Evolutionary conservation across 2,797 vertebrate genomes (phyloP), one percentile per base, ranked within the genome.

Genomic region (Microctenopoma steveboyesi): DNA sequence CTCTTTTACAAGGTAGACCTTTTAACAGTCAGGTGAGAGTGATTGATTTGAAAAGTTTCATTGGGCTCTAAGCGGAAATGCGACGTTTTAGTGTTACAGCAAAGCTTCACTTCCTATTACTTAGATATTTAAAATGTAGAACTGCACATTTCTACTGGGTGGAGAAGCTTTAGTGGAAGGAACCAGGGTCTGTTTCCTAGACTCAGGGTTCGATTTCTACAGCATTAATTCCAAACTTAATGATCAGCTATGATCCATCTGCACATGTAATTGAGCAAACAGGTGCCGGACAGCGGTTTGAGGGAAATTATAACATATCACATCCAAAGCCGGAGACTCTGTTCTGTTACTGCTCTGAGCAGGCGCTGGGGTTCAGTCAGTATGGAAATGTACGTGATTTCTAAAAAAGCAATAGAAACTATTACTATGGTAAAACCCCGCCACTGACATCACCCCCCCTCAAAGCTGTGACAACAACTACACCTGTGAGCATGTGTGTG

Each of bases 1-100:
- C 55, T 64, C 53, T 61, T 53, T 58, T 35, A 64, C 58, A 51
- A 53, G n/a, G 35, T 18, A 57, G 57, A 72, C 60, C 66, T 79
- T 69, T 69, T 58, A 61, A 30, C 54, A 35, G 64, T 51, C 33
- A 69, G 64, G 72, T 47, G 51, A 28, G 61, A 75, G 14, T 4
- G 0, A 60, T 48, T 69, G 37, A 70, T 39, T 64, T 62, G n/a
- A 50, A 56, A 57, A 48, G 25, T 52, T 66, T 57, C 33, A 15
- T 28, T 57, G 10, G 25, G 9, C 50, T 67, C 37, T 12, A n/a
- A 7, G 18, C 15, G 16, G 16, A 69, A 51, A 62, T 54, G 15
- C 22, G n/a, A 43, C 16, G 25, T 33, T 47, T 53, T 35, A 43
- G 5, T 33, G 48, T 22, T 30, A 14, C n/a, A 15, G 46, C 55